A percentile compares a stretch with the other conserved stretches of the same genome.
phyloP scores from a whole-genome alignment of 2,888 invertebrate species.

The Limnephilus lunatus region DNA sequence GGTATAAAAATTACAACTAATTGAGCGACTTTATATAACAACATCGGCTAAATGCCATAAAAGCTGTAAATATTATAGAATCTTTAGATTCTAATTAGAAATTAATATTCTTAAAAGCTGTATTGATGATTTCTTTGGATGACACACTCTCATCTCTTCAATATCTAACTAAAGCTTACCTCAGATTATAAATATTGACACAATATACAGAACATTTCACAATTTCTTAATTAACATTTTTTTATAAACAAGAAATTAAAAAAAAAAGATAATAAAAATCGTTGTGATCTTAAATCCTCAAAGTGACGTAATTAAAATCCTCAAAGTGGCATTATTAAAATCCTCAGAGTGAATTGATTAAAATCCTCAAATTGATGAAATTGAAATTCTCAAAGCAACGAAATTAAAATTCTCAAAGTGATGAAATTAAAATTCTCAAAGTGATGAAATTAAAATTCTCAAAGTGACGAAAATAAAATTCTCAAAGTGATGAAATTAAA shows the following conservation, averaged over 20 bases:
- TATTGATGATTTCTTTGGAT: slow-evolving; percentile 12
- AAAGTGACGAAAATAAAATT: no score
- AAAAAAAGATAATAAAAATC: background rate
- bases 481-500: no score
- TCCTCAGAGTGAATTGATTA: no score
- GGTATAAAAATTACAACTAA: slow-evolving; percentile 55
- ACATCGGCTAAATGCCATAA: slow-evolving; percentile 46
- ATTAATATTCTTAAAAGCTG: background rate
- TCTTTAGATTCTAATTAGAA: background rate
- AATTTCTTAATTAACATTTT: background rate
- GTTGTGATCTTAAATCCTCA: background rate
- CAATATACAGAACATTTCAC: background rate
- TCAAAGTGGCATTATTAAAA: no score
- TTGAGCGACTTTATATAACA: slow-evolving; percentile 48
- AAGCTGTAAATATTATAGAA: background rate
- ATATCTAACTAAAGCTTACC: background rate
- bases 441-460: no score
- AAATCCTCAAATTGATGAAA: no score
- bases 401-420: no score
- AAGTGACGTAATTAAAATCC: background rate
- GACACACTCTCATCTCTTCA: background rate
- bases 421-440: no score
- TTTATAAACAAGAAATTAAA: background rate
- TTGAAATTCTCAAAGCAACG: no score
- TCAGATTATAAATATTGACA: background rate